phyloP scores from a whole-genome alignment of 2,797 vertebrate species.

The Intellagama lesueurii region DNA sequence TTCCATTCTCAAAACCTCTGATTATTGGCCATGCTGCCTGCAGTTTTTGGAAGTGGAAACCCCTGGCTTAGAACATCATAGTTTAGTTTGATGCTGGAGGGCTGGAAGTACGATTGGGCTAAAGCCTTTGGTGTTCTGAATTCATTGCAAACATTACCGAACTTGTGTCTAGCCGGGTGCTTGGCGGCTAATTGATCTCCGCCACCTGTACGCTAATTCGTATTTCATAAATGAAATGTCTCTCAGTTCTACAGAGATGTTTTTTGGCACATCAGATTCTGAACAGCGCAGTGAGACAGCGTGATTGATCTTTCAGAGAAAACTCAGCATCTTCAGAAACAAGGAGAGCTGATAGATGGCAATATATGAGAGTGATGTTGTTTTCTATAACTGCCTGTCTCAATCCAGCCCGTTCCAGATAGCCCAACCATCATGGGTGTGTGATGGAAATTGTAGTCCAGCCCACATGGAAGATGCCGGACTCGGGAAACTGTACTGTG shows the following conservation, averaged over 20 bases:
- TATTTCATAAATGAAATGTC: conserved; percentile 53
- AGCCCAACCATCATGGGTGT: too few relatives aligned
- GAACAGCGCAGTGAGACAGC: neutral
- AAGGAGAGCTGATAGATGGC: neutral
- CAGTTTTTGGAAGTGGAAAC: too few relatives aligned
- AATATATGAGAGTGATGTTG: neutral
- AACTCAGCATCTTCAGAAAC: neutral
- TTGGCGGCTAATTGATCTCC: conserved; percentile 70
- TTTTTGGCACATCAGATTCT: neutral
- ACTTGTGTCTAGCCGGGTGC: conserved; percentile 53
- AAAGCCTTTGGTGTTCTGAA: neutral
- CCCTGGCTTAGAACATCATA: too few relatives aligned
- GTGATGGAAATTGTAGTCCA: too few relatives aligned
- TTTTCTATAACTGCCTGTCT: neutral
- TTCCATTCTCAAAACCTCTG: too few relatives aligned
- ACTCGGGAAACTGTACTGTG: too few relatives aligned
- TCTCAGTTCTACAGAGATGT: neutral
- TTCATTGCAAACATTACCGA: conserved; percentile 16
- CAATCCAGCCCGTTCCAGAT: too few relatives aligned
- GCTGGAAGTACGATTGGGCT: conserved; percentile 37
- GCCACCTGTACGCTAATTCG: conserved; percentile 66
- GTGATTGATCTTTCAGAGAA: neutral
- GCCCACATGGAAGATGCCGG: too few relatives aligned
- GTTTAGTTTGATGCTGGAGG: neutral
- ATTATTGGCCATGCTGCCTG: too few relatives aligned